Evolutionary conservation across 2,797 vertebrate genomes (phyloP).

Genomic region (Vespertilio murinus): DNA sequence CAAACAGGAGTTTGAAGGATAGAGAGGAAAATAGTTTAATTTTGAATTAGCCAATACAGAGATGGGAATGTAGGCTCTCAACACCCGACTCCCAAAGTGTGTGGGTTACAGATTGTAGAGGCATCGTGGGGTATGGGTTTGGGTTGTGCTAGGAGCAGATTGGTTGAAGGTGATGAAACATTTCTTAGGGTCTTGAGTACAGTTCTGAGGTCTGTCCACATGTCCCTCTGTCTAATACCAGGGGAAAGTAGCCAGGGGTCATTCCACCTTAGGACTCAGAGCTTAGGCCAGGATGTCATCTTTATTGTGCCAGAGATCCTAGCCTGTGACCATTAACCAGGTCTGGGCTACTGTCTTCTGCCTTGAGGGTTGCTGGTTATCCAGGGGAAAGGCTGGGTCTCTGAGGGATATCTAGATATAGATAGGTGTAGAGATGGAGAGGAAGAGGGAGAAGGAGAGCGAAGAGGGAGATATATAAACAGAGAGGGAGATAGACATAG

Average conservation of each 20-base stretch:
- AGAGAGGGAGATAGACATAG: neutral
- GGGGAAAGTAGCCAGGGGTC: neutral
- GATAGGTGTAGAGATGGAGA: neutral
- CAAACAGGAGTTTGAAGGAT: neutral
- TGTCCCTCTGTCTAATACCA: neutral
- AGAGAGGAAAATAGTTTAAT: neutral
- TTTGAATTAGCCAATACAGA: neutral
- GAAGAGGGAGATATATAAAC: neutral
- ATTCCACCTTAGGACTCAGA: neutral
- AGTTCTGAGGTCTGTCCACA: neutral
- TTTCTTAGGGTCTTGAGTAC: neutral
- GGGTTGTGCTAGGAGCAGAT: neutral
- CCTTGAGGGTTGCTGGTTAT: neutral
- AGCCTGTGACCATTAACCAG: neutral
- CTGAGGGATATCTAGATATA: neutral
- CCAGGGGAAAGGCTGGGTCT: neutral
- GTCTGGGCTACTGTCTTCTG: neutral
- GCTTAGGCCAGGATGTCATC: neutral
- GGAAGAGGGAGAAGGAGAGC: neutral
- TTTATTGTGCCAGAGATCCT: neutral
- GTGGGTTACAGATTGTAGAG: neutral
- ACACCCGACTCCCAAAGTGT: neutral
- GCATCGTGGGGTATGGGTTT: neutral
- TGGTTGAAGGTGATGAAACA: neutral
- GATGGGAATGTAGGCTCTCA: neutral